Percentiles rank a stretch among this genome's conserved stretches.
Evolutionary conservation across 2,797 vertebrate species (phyloP).

Genomic region (Mionectes olivaceus): DNA sequence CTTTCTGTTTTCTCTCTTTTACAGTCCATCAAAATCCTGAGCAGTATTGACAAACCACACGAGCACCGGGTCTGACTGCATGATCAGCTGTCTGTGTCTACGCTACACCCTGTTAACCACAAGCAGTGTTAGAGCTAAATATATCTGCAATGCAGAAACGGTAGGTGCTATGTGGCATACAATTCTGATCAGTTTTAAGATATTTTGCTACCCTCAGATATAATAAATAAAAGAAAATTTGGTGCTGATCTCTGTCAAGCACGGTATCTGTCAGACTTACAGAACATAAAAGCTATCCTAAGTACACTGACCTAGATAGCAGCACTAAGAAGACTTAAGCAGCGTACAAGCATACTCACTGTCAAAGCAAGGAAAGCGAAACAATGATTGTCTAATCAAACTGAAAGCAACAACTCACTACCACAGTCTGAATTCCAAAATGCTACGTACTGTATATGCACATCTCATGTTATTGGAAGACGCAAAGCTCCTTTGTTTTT

Average conservation of each 20-base stretch:
- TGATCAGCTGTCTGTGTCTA: slow-evolving; percentile 84
- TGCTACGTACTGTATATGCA: slow-evolving; percentile 62
- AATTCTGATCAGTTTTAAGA: slow-evolving; percentile 71
- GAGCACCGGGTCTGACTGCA: slow-evolving; percentile 76
- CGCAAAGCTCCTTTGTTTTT: slow-evolving; percentile 74
- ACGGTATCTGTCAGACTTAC: slow-evolving; percentile 22
- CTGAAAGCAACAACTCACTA: slow-evolving; percentile 66
- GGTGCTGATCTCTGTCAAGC: slow-evolving; percentile 52
- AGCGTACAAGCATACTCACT: slow-evolving; percentile 50
- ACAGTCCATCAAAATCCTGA: slow-evolving; percentile 71
- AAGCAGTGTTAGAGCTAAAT: slow-evolving; percentile 82
- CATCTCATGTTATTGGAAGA: slow-evolving; percentile 67
- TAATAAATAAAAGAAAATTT: slow-evolving; percentile 61
- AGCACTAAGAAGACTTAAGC: slow-evolving; percentile 76
- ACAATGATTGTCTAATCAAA: slow-evolving; percentile 70
- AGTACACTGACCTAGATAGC: slow-evolving; percentile 82
- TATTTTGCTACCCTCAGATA: slow-evolving; percentile 68
- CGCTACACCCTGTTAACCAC: slow-evolving; percentile 82
- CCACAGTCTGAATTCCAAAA: slow-evolving; percentile 61
- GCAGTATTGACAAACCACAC: slow-evolving; percentile 76
- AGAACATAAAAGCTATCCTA: slow-evolving; percentile 70
- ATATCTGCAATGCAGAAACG: slow-evolving; percentile 79
- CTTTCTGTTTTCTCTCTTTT: slow-evolving; percentile 52
- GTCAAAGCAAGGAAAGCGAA: slow-evolving; percentile 70
- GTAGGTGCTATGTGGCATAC: slow-evolving; percentile 74